Conservation (phyloP, 2,888 invertebrate species). For the Callyntrura guangdongensis region DNA sequence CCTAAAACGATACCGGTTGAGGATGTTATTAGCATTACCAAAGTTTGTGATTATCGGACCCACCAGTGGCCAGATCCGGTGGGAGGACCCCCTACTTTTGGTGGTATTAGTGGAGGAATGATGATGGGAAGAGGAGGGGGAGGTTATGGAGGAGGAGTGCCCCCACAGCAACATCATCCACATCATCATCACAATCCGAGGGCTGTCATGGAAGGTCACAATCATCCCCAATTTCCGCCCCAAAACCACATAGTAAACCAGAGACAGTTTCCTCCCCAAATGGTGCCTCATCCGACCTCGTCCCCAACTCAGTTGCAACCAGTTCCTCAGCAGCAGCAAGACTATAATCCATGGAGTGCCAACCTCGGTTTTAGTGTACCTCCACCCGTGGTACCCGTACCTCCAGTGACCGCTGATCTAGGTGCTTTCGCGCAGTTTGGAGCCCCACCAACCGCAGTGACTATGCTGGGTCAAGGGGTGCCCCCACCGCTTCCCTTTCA, state of each 20-base stretch:
- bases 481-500: slow-evolving; percentile 46
- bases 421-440: slow-evolving; percentile 57
- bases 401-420: slow-evolving; percentile 41
- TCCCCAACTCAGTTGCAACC: neutral
- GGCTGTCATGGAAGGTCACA: too few species aligned
- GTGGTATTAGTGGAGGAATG: too few species aligned
- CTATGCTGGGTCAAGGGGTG: slow-evolving; percentile 37
- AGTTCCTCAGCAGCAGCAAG: too few species aligned
- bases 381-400: neutral
- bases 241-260: too few species aligned
- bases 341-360: slow-evolving; percentile 69
- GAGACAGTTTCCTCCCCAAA: slow-evolving; percentile 16
- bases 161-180: neutral
- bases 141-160: neutral
- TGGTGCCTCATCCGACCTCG: slow-evolving; percentile 1
- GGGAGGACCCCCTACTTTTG: slow-evolving; percentile 86
- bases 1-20: slow-evolving; percentile 92
- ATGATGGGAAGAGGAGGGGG: neutral
- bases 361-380: slow-evolving; percentile 60
- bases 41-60: slow-evolving; percentile 91
- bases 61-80: slow-evolving; percentile 95
- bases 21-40: slow-evolving; percentile 93
- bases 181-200: neutral
- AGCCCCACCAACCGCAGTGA: slow-evolving; percentile 17
- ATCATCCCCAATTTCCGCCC: neutral